Base-by-base conservation (phyloP, 2,113 vertebrate genomes). In the Labeo catla region DNA sequence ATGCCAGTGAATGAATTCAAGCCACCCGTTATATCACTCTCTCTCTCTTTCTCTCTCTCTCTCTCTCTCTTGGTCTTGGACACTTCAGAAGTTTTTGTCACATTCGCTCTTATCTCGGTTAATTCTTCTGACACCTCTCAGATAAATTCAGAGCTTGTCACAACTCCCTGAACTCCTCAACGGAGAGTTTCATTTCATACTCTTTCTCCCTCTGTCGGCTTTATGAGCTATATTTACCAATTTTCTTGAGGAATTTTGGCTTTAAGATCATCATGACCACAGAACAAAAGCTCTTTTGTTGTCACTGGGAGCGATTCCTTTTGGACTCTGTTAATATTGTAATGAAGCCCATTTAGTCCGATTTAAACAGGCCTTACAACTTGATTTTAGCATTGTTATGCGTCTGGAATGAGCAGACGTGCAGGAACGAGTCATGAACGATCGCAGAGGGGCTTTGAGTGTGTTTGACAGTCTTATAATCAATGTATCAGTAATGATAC, bases 51-150 rank as follows among this genome's bases (percentile, higher is more conserved):
- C 81, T 47, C 76, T 86, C 84, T 90, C 89, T 81, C 88, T 76
- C 85, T 78, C 90, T 85, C 86, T 90, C 89, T 88, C 88, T 87
- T 73, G 89, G 91, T 91, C 34, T 78, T 15, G 68, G 84, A 92
- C 89, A 91, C 88, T 88, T 49, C 5, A 15, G 86, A 92, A 93
- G 90, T 92, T 93, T 86, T 92, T 91, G 90, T 93, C 91, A 92
- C 91, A 89, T 93, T 23, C 87, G 66, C 87, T 90, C 91, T 94
- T 93, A 94, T 94, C 93, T 93, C 91, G 90, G 87, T 91, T 94
- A 94, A 94, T 94, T 94, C 93, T 91, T 91, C 92, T 89, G 92
- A 92, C 92, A 92, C 91, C 91, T 90, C 86, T 88, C 91, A 91
- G 93, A 95, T 93, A 94, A 93, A 94, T 94, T 91, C 93, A 85